Evolutionary conservation across 2,888 invertebrate species (phyloP), one percentile per base, ranked within the genome.

Genomic region (Spodoptera exigua): DNA sequence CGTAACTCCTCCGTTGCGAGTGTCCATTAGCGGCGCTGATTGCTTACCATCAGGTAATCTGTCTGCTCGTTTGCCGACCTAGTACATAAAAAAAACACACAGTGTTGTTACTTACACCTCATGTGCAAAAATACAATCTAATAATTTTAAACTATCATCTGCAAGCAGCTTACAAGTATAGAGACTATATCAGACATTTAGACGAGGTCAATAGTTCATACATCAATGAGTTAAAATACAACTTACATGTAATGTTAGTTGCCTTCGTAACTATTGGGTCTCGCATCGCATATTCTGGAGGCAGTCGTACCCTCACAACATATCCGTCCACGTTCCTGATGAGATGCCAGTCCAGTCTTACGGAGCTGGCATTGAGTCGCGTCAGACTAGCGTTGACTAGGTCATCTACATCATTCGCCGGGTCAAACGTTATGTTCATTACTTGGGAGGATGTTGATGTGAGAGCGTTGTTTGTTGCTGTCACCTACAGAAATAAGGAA

Each of bases 361-460:
- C 94, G 0, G 95, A 90, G 2, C 92, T 91, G 18, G 95, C 93
- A 16, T 95, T 95, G 2, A 88, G 83, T 0, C 91, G 89, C 1
- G 89, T 77, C 27, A 95, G 85, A 41, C 87, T 90, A 1, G 97
- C 90, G 71, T 96, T 95, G 43, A 92, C 89, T 0, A 97, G 91
- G 11, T 94, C 91, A 66, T 96, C 95, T 2, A 97, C 93, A 74
- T 96, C 95, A 0, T 96, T 95, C 12, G 95, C 92, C 0, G 95
- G 95, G 76, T 97, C 96, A 81, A 97, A 97, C 0, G 89, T 89
- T 11, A 97, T 82, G 5, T 88, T 92, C 5, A 92, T 91, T 2
- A 95, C 92, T 13, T 95, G 90, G 0, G 97, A 97, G 0, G 94
- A 92, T 3, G 89, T 88, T 0, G 97, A 97, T 35, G 95, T 95